Evolutionary conservation across 2,888 invertebrate species (phyloP), one percentile per base, ranked within the genome.

Genomic region (Cheiracanthium punctorium): DNA sequence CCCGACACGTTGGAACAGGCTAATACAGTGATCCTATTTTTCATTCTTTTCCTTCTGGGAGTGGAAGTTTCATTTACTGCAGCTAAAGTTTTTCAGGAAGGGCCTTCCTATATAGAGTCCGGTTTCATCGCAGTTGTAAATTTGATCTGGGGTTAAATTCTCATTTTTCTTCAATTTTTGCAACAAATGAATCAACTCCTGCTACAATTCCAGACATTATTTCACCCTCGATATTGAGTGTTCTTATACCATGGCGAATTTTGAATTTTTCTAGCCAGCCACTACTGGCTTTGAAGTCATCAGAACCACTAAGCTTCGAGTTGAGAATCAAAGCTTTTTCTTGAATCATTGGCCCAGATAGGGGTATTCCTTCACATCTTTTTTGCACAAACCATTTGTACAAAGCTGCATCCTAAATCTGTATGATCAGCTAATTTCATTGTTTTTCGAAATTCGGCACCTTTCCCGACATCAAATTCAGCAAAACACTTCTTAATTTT

Each of bases 21-120:
- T 64, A 64, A 28, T 24, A 64, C 64, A 64, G 24, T 64, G 28
- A 28, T 28, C 28, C 71, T 32, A 41, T 71, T 41, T 41, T 71
- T 41, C 41, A 41, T 41, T 28, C 32, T 37, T 71, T 71, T 41
- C 71, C 71, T 24, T 32, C 71, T n/a, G 32, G 71, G 71, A 37
- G 71, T 24, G 41, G 20, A 32, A 43, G 41, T 33, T 20, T 41
- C 41, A 24, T 7, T 37, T 37, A 32, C 37, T 24, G 69, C 69
- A 69, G 69, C 69, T 32, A 69, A 69, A 32, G 32, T 69, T 69
- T 69, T n/a, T 32, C 48, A n/a, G 71, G 71, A 71, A 71, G 71
- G 10, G 43, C 37, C 33, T 33, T 71, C 41, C 71, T 41, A 41
- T 71, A 71, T 41, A 41, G n/a, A n/a, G 41, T 33, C 71, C 70